Base-by-base conservation (phyloP, 2,888 invertebrate genomes). In the Nephrotoma flavescens region DNA sequence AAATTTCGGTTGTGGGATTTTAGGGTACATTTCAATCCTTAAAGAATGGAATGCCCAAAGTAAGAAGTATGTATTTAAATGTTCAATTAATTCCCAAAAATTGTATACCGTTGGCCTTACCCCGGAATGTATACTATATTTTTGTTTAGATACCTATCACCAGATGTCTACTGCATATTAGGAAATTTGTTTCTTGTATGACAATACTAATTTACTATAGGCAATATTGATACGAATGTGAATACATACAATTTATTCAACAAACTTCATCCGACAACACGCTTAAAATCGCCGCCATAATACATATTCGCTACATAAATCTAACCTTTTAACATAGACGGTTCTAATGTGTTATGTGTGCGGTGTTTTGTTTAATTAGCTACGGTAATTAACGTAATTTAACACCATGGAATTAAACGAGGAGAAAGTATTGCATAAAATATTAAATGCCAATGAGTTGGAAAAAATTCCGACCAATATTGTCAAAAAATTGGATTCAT, bases 401-500 rank as follows among this genome's bases (percentile, higher is more conserved):
- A 41, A 2, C 12, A 84, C 42, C 15, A 90, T 91, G 89, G 92
- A 92, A 89, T 91, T 90, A 42, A 89, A 88, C 86, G 91, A 91
- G 89, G 91, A 90, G 15, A 91, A 91, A 88, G 89, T 91, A 86
- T 89, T 93, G 52, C 88, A 89, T 41, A 90, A 91, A 42, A 89
- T 93, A 87, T 90, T 94, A 88, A 92, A 91, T 45, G 90, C 90
- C 12, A 93, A 93, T 87, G 94, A 95, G 90, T 92, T 94, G 90
- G 90, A 91, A 86, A 91, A 92, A 88, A 92, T 94, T 87, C 93
- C 94, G 87, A 90, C 91, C 87, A 92, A 91, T 89, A 91, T 94
- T 87, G 92, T 92, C 42, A 91, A 93, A 88, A 96, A 96, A 92
- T 92, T 96, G 71, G 94, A 94, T 89, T 90, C 90, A 47, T 93